These are phyloP conservation scores for Pentamera pediparva DNA, from an alignment of 53 echinoderm and acorn worm genomes.

Conservation along the genomic window DNA sequence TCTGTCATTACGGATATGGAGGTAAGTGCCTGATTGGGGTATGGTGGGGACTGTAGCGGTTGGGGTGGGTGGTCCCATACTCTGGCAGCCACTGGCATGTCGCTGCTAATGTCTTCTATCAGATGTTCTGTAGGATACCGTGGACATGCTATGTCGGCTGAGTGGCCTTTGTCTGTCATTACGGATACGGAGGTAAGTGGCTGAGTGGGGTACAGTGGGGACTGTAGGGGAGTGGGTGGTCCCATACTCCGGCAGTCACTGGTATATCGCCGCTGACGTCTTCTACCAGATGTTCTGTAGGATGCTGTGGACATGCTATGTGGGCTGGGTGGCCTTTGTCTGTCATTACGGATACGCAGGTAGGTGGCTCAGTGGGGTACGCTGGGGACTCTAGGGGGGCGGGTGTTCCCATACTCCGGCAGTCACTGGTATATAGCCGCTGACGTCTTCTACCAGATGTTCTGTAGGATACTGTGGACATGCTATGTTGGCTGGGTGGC, in stretches of 20 bases:
- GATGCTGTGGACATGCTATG: slow-evolving; percentile 45
- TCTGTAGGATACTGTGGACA: slow-evolving; percentile 40
- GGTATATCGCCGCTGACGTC: background rate
- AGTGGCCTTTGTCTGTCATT: slow-evolving; percentile 65
- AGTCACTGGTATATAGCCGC: background rate
- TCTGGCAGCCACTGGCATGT: background rate
- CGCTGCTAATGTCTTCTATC: background rate
- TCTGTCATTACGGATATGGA: slow-evolving; percentile 69
- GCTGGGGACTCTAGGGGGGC: background rate
- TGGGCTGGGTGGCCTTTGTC: slow-evolving; percentile 65
- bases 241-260: slow-evolving; percentile 6
- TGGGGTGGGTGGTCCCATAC: too few species aligned
- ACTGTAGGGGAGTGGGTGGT: too few species aligned
- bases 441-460: background rate
- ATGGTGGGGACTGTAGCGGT: too few species aligned
- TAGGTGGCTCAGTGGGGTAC: slow-evolving; percentile 23
- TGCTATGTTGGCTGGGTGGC: slow-evolving; percentile 57
- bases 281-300: background rate
- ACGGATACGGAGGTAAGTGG: slow-evolving; percentile 68
- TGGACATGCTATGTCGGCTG: slow-evolving; percentile 57
- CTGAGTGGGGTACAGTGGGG: too few species aligned
- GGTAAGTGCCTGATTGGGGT: too few species aligned
- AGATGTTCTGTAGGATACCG: background rate
- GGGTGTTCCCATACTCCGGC: slow-evolving; percentile 27
- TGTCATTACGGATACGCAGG: slow-evolving; percentile 74